Base-by-base conservation (phyloP, 1,140 invertebrate genomes). In the Caligus rogercresseyi region DNA sequence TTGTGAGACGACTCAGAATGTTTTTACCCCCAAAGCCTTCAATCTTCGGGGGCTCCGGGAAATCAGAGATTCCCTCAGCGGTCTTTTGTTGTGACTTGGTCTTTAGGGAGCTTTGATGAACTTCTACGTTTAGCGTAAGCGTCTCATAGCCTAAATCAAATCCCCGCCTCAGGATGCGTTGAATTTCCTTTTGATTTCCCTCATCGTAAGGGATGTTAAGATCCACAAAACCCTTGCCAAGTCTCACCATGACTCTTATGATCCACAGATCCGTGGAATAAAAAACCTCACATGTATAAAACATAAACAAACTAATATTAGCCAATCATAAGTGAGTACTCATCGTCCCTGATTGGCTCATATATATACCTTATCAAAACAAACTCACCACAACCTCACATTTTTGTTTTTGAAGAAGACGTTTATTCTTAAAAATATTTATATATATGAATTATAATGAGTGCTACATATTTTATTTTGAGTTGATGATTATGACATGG, bases 21-120 rank as follows among this genome's bases (percentile, higher is more conserved):
- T 18, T 55, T n/a, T 51, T 51, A n/a, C 19, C 21, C n/a, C 19
- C 21, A 20, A 7, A 58, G 11, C n/a, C 16, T 15, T 15, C 3
- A 57, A 63, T 24, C 18, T 3, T 60, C 3, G 52, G 21, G 11
- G 61, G 61, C 25, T 63, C 61, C 15, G 61, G 61, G 25, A 63
- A 63, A 11, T 59, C 53, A 24, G 24, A n/a, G 19, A 60, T 60
- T 14, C 18, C 18, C 3, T 60, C 26, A 1, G 23, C 14, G 7
- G 15, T 19, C 24, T 25, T 25, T 13, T 58, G 16, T 18, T 58
- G n/a, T 2, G 14, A 26, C n/a, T 60, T 60, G 14, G 4, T 24
- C 1, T 18, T 60, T n/a, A 60, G 26, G 7, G 26, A 24, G 14
- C n/a, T 31, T 25, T 63, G 61, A 25, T 63, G 52, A 14, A 63